Evolutionary conservation across 2,113 vertebrate species (phyloP).

Genomic region (Saccopteryx bilineata): DNA sequence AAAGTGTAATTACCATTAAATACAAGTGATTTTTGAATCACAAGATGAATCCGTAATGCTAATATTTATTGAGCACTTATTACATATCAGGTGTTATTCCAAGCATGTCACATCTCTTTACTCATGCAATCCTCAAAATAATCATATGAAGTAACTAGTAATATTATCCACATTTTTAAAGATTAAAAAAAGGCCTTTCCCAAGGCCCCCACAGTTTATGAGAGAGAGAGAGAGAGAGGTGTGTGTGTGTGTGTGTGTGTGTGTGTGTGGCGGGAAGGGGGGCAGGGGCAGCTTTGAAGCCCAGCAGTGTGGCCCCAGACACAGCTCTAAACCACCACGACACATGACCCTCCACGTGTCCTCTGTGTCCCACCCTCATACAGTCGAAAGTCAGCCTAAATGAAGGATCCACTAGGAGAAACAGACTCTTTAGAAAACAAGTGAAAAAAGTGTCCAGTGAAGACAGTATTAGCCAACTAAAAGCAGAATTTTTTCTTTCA

Average conservation of each 20-base stretch:
- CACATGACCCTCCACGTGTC: background rate
- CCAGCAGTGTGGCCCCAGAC: background rate
- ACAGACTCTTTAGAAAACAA: background rate
- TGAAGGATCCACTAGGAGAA: background rate
- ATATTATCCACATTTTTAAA: conserved; percentile 8
- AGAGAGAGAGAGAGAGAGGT: no score
- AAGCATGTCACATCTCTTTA: background rate
- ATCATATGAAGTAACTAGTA: background rate
- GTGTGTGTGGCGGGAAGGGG: no score
- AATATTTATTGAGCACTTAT: background rate
- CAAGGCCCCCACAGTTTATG: background rate
- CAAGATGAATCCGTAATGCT: background rate
- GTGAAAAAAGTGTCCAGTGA: background rate
- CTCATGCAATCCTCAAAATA: conserved; percentile 35
- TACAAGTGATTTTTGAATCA: background rate
- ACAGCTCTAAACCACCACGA: background rate
- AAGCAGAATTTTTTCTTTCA: background rate
- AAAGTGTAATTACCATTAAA: background rate
- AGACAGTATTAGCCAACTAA: background rate
- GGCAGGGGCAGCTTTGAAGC: background rate
- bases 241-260: no score
- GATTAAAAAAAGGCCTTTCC: background rate
- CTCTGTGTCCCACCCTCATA: background rate
- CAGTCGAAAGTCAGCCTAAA: background rate
- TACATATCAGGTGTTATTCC: background rate